These are phyloP conservation scores for Masticophis lateralis DNA, from an alignment of 2,797 vertebrate species.

Conservation along the genomic window DNA sequence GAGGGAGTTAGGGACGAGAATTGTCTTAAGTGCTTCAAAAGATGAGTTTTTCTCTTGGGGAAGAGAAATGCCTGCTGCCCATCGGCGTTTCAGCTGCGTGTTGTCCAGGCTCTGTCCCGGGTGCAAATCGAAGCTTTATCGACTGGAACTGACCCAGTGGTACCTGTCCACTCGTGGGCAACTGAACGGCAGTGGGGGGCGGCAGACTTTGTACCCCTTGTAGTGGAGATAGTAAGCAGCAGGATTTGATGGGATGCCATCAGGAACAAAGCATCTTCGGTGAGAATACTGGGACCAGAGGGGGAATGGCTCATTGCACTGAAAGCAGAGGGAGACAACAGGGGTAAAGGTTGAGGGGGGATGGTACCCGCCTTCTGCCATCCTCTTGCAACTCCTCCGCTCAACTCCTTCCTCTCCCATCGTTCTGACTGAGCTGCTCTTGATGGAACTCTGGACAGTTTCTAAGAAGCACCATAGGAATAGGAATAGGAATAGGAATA, in stretches of 20 bases:
- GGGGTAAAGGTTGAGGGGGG: not conserved
- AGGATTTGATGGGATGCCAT: slow-evolving; percentile 60
- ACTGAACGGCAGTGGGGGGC: slow-evolving; percentile 66
- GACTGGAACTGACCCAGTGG: slow-evolving; percentile 89
- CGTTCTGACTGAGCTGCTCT: not conserved
- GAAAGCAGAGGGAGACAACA: not conserved
- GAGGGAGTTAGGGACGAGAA: not conserved
- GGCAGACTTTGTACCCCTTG: slow-evolving; percentile 73
- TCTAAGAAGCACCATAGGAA: not conserved
- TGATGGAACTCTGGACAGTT: not conserved
- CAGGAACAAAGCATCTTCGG: slow-evolving; percentile 70
- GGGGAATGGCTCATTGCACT: slow-evolving; percentile 64
- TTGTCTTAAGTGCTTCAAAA: not conserved
- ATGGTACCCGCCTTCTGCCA: not conserved
- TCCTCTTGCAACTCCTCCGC: not conserved
- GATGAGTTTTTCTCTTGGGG: accelerated
- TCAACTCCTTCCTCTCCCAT: not conserved
- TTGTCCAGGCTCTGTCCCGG: not conserved
- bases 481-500: too few relatives aligned
- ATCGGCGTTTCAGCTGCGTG: not conserved
- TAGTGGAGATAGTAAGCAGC: slow-evolving; percentile 62
- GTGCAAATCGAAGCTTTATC: slow-evolving; percentile 39
- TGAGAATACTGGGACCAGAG: slow-evolving; percentile 78
- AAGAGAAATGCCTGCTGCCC: not conserved
- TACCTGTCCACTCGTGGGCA: slow-evolving; percentile 85